These are phyloP conservation scores for Clepsis dumicolana DNA, from an alignment of 2,888 invertebrate genomes.

Conservation along the genomic window DNA sequence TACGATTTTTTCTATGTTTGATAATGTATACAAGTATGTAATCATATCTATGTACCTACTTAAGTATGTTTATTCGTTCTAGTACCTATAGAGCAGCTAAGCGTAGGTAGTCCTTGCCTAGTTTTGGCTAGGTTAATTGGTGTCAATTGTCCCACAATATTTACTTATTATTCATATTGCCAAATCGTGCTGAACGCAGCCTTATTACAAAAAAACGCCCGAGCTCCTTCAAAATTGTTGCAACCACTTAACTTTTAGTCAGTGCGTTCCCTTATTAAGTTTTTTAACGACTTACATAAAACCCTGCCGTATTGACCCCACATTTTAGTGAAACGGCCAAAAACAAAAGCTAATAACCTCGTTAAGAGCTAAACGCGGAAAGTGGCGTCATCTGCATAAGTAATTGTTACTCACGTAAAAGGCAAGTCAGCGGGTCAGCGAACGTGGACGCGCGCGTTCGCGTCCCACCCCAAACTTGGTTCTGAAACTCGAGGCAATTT, in stretches of 20 bases:
- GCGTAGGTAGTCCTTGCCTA: no score
- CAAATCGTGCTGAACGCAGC: neutral
- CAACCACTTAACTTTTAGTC: conserved; percentile 3
- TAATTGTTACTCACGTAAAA: conserved; percentile 58
- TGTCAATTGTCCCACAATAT: no score
- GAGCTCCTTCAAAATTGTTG: neutral
- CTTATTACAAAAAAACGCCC: neutral
- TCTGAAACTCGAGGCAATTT: neutral
- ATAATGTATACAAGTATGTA: no score
- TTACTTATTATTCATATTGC: no score
- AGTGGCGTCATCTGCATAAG: conserved; percentile 64
- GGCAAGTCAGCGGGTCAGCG: conserved; percentile 40
- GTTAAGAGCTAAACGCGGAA: conserved; percentile 52
- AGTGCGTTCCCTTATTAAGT: conserved; percentile 10
- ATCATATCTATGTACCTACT: no score
- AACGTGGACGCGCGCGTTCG: conserved; percentile 17
- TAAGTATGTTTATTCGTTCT: no score
- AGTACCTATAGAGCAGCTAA: no score
- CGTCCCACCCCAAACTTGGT: neutral
- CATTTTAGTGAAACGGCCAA: conserved; percentile 52
- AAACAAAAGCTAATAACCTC: conserved; percentile 59
- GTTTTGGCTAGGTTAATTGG: no score
- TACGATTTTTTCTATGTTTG: no score
- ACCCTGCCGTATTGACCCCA: conserved; percentile 51
- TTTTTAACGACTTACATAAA: conserved; percentile 22